Base-by-base conservation (phyloP, 2,797 vertebrate species). In the Chromobotia macracanthus region DNA sequence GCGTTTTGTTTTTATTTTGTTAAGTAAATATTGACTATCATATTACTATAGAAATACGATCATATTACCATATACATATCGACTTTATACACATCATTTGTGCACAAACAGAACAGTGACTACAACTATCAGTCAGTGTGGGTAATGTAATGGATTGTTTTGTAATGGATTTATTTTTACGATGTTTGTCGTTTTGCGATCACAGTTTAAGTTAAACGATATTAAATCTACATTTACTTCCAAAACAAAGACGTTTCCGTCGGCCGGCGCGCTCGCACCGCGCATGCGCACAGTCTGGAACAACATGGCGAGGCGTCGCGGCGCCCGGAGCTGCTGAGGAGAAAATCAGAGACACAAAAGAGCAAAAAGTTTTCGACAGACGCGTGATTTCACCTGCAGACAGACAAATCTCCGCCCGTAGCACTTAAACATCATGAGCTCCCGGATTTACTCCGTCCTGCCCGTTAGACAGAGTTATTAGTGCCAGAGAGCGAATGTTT, bases 281-380 rank as follows among this genome's bases (percentile, higher is more conserved):
- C 81, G 86, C 86, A 85, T 84, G 87, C 86, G 83, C 85, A 44
- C 7, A 28, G 46, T 44, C 28, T 16, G 51, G 48, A 73, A 83
- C 85, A 87, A 88, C 66, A 88, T 89, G 88, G 88, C 88, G 88
- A 77, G 77, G 73, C 68, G 81, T 72, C 77, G 61, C 50, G 85
- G 80, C 28, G 68, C 76, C 60, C 56, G 77, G n/a, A 72, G 82
- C 66, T 69, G 63, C 67, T 81, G 79, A 81, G 72, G 76, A 82
- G 75, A 87, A 79, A 85, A 80, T 80, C 84, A 84, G 82, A 86
- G 83, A 88, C 82, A 88, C 86, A 89, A 88, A 88, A 86, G 82
- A 82, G 55, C 83, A 84, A 84, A 88, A 87, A 84, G 87, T 88
- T 85, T 75, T 18, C 51, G 44, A 44, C 55, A 64, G 64, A 64